Base-by-base conservation (phyloP, 2,888 invertebrate genomes). In the Augochlorella aurata region DNA sequence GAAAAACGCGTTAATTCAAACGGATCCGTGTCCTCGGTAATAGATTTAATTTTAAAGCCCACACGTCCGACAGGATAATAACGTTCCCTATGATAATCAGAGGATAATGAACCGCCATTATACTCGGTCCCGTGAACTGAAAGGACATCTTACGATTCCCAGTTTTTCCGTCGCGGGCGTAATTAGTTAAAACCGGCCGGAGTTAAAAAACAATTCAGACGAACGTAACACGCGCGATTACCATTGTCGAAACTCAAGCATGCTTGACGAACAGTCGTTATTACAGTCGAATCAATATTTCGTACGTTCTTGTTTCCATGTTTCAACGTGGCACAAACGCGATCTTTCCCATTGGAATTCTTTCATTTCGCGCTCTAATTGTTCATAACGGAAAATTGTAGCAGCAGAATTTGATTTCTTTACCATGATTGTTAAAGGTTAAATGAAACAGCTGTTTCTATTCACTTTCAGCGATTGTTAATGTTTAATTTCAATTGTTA, bases 1-100 rank as follows among this genome's bases (percentile, higher is more conserved):
- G 50, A 74, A 77, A 74, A 74, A 74, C 77, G 47, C 10, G 54
- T 49, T 66, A 21, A 66, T 65, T 77, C 66, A 52, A 45, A 65
- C 29, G 50, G 65, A 54, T 77, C 21, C 47, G 63, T 29, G 44
- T 63, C 2, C 21, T 12, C 21, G 49, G 7, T 67, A 44, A 44
- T 10, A 44, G 24, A 44, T 68, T 67, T 68, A 44, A 61, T 76
- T 68, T 52, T 49, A 65, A 68, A 14, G 29, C n/a, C 9, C 72
- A 10, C 61, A 8, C 29, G 61, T 24, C 21, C 16, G 21, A 5
- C 1, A 45, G 50, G 21, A 76, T 69, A 70, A 58, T 71, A 45
- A 66, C 69, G 66, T 24, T 29, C 38, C 29, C 44, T 24, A 50
- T 14, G 70, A 66, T 79, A 79, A 79, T 67, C 49, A 50, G 58